phyloP scores from a whole-genome alignment of 2,113 vertebrate genomes.

The Amazona vittata region DNA sequence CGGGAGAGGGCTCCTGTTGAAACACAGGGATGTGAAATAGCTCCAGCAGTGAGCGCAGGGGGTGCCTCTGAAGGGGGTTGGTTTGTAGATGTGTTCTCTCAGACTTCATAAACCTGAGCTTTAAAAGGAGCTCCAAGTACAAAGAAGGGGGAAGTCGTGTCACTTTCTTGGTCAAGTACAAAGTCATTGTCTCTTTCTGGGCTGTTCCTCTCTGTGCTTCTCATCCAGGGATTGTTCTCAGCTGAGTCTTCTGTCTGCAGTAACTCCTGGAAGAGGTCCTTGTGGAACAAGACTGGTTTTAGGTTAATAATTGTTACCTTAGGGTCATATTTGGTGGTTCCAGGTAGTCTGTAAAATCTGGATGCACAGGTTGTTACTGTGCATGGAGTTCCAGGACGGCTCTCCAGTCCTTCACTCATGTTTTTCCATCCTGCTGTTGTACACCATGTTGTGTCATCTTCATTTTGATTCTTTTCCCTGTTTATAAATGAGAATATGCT shows the following conservation, averaged over 20 bases:
- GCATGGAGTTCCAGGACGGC: background rate
- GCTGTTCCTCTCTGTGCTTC: background rate
- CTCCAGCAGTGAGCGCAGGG: background rate
- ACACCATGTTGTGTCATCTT: background rate
- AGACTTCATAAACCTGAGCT: background rate
- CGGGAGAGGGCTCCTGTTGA: conserved; percentile 17
- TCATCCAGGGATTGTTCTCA: background rate
- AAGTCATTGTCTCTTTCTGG: rapidly evolving
- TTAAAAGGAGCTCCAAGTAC: background rate
- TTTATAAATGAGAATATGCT: background rate
- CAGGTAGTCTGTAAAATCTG: background rate
- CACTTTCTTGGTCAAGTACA: rapidly evolving
- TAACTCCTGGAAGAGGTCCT: background rate
- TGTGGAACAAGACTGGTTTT: background rate
- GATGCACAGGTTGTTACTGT: background rate
- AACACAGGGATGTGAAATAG: background rate
- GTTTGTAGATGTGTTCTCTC: background rate
- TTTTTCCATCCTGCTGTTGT: background rate
- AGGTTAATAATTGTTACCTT: background rate
- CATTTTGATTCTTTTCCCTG: rapidly evolving
- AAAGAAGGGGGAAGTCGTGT: background rate
- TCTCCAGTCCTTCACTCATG: background rate
- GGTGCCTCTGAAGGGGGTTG: background rate
- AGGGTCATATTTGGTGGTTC: background rate
- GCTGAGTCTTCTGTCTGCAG: background rate